Conservation (phyloP, 1,140 invertebrate species). For the Ceratosolen solmsi region DNA sequence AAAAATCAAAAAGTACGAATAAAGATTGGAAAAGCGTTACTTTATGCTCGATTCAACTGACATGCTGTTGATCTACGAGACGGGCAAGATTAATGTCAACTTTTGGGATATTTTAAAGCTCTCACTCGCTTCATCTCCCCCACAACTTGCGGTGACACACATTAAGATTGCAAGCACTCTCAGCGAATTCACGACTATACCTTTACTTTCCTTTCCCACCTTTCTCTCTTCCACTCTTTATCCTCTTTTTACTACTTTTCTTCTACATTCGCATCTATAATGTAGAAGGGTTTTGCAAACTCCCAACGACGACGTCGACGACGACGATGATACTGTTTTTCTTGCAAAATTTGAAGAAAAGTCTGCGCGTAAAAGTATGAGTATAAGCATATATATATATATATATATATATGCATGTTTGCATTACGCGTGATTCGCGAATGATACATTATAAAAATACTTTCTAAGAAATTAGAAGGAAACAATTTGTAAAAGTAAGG, state of each 20-base stretch:
- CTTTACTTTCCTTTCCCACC: background rate
- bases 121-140: conserved; percentile 46
- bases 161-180: conserved; percentile 42
- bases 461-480: background rate
- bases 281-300: background rate
- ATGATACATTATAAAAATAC: background rate
- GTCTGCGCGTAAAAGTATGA: background rate
- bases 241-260: background rate
- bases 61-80: conserved; percentile 4
- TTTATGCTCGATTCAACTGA: background rate
- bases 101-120: conserved; percentile 30
- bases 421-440: background rate
- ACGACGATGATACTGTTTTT: background rate
- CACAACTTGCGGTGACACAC: conserved; percentile 39
- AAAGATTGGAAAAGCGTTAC: background rate
- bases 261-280: background rate
- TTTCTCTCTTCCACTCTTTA: background rate
- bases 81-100: conserved; percentile 36
- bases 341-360: background rate
- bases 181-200: background rate
- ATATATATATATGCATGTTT: background rate
- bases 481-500: background rate
- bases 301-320: background rate
- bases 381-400: no score
- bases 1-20: no score